Evolutionary conservation across 2,888 invertebrate genomes (phyloP), one percentile per base, ranked within the genome.

Genomic region (Leptinotarsa haldemani): DNA sequence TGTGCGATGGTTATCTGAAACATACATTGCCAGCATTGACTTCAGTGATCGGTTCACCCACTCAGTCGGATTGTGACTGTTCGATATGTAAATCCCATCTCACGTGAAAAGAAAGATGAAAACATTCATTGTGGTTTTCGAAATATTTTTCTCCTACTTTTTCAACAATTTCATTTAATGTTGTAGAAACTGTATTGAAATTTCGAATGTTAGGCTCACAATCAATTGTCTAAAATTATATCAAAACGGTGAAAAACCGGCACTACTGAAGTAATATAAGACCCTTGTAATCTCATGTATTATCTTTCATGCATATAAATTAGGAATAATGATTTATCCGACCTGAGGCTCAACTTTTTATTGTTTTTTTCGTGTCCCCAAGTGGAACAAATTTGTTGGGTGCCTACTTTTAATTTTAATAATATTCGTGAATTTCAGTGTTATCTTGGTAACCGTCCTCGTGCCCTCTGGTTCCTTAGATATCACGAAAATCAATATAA

Each of bases 401-500:
- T 56, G 25, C 40, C 40, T 5, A 9, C 56, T 56, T 22, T 56
- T 22, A 56, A 56, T 56, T 22, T 56, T 25, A 56, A 56, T 56
- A 56, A 20, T 56, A 25, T 9, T 56, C 56, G 56, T 4, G 22
- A 22, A 15, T 22, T 22, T 18, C 20, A 56, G 22, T 56, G 56
- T 56, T 56, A 56, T 56, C 25, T 56, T 22, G 15, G 20, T 22
- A 15, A 56, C 22, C 22, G 56, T 25, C 22, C 52, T 3, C 2
- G 56, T 56, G 22, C 56, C 56, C 56, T 56, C 56, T 56, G 56
- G 56, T 56, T 16, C 56, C 56, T 56, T 56, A 22, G 22, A 56
- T 56, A 56, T 56, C 22, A 20, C 56, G 22, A 56, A 56, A 56
- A 56, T 56, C 15, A 25, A 13, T 56, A 13, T 56, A 56, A 56